Evolutionary conservation across 2,888 invertebrate genomes (phyloP).

Genomic region (Rhingia rostrata): DNA sequence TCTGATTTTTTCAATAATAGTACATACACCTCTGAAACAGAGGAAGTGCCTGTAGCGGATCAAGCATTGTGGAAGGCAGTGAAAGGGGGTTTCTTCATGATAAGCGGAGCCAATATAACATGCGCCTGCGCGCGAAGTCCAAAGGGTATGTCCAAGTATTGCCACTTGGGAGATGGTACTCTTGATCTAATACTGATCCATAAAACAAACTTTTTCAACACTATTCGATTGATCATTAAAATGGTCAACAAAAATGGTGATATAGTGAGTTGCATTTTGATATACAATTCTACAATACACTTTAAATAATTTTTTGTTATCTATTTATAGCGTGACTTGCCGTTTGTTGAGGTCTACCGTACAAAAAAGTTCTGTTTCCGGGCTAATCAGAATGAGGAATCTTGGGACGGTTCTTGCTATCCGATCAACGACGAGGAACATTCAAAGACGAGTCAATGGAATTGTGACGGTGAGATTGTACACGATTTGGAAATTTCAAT

Average conservation of each 20-base stretch:
- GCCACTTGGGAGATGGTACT: conserved; percentile 91
- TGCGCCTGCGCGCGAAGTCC: conserved; percentile 90
- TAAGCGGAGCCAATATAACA: conserved; percentile 90
- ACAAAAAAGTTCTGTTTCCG: conserved; percentile 89
- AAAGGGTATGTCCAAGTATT: conserved; percentile 90
- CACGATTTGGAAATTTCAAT: conserved; percentile 86
- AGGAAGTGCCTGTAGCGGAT: conserved; percentile 34
- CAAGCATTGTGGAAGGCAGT: conserved; percentile 85
- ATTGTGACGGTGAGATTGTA: conserved; percentile 91
- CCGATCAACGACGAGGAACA: conserved; percentile 77
- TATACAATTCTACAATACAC: too few relatives aligned
- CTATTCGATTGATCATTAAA: conserved; percentile 87
- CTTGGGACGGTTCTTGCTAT: conserved; percentile 80
- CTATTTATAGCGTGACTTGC: conserved; percentile 84
- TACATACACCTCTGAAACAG: conserved; percentile 16
- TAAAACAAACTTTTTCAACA: conserved; percentile 88
- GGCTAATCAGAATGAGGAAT: conserved; percentile 80
- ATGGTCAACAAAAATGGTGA: conserved; percentile 86
- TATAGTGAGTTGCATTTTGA: conserved; percentile 85
- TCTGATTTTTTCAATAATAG: conserved; percentile 39
- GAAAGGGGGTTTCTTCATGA: conserved; percentile 89
- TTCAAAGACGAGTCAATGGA: conserved; percentile 87
- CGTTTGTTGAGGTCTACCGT: conserved; percentile 89
- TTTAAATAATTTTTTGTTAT: too few relatives aligned
- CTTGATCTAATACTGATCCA: conserved; percentile 90